Evolutionary conservation across 2,888 invertebrate genomes (phyloP).

Genomic region (Cephonodes hylas): DNA sequence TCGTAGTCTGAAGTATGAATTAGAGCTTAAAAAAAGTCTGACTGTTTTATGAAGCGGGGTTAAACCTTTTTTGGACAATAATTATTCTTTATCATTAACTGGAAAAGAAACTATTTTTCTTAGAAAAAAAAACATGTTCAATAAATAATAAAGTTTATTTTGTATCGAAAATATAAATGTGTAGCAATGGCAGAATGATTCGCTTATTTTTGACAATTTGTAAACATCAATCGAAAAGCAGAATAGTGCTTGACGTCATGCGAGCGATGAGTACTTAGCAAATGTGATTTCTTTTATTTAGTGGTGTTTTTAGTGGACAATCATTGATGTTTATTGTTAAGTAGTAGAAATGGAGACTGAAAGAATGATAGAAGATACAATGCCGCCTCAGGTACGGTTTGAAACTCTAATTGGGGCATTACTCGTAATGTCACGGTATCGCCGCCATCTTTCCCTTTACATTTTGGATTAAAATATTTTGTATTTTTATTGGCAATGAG

Average conservation of each 20-base stretch:
- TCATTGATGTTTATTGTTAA: conserved; percentile 77
- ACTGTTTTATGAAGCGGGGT: no score
- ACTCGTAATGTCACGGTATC: conserved; percentile 65
- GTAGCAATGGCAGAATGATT: conserved; percentile 5
- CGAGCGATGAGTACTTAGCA: conserved; percentile 67
- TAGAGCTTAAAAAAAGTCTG: no score
- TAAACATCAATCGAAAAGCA: conserved; percentile 32
- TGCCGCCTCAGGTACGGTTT: conserved; percentile 68
- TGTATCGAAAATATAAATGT: no score
- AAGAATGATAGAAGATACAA: conserved; percentile 90
- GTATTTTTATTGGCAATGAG: conserved; percentile 43
- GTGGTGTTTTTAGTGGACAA: conserved; percentile 64
- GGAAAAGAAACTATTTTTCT: no score
- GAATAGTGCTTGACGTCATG: conserved; percentile 72
- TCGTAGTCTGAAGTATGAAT: no score
- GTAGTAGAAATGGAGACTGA: conserved; percentile 96
- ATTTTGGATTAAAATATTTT: conserved; percentile 51
- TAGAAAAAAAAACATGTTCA: not conserved
- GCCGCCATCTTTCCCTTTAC: conserved; percentile 75
- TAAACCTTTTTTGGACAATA: no score
- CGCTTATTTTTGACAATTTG: conserved; percentile 1
- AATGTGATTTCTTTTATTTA: conserved; percentile 63
- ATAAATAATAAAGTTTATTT: not conserved
- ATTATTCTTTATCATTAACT: no score
- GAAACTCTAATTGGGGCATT: conserved; percentile 63